Conservation (phyloP, 2,888 invertebrate species). For the Choristoneura rosaceana region DNA sequence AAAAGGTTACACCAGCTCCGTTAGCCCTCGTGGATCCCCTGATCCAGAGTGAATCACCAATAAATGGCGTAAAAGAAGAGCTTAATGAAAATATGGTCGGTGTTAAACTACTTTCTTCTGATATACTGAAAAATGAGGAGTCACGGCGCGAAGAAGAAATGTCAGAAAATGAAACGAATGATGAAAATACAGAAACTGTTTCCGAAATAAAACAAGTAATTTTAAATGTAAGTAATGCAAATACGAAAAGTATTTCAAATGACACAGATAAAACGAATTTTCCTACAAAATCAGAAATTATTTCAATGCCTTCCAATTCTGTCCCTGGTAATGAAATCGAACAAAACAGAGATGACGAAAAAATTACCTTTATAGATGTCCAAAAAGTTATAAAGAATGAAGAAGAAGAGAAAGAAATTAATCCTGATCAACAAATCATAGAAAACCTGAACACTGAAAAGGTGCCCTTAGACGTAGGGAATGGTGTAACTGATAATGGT, state of each 20-base stretch:
- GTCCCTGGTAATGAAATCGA: constrained; percentile 17
- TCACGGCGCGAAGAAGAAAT: background rate
- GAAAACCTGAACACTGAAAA: background rate
- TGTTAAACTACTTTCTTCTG: background rate
- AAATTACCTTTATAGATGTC: background rate
- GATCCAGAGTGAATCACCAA: background rate
- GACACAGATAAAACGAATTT: constrained; percentile 3
- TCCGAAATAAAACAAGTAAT: background rate
- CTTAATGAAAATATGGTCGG: background rate
- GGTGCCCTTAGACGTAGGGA: background rate
- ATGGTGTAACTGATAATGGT: background rate
- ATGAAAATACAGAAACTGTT: background rate
- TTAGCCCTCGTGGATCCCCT: too few relatives aligned
- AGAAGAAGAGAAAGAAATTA: background rate
- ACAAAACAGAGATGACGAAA: background rate
- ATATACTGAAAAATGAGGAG: background rate
- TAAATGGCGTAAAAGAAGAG: background rate
- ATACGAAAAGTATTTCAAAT: background rate
- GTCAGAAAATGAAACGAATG: background rate
- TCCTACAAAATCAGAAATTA: constrained; percentile 10
- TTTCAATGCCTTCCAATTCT: background rate
- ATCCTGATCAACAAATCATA: background rate
- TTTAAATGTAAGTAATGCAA: background rate
- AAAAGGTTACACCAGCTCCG: background rate
- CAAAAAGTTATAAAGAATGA: background rate